phyloP scores from a whole-genome alignment of 2,113 vertebrate species.

The Crotophaga sulcirostris region DNA sequence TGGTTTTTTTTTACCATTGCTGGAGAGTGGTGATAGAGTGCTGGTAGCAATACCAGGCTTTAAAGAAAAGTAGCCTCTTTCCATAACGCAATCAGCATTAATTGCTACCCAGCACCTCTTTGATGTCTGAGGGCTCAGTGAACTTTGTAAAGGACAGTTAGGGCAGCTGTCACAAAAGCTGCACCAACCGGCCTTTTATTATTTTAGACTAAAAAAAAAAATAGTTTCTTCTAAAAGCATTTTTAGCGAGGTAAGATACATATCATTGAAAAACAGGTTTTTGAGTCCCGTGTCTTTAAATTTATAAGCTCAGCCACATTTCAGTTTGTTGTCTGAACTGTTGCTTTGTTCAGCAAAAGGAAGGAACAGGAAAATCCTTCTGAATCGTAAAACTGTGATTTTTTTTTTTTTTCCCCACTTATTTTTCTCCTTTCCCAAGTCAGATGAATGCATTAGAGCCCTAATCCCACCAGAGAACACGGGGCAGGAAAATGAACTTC shows the following conservation, averaged over 20 bases:
- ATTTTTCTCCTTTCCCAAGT: not conserved
- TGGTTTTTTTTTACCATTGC: fast-evolving
- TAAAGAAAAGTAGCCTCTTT: conserved; percentile 32
- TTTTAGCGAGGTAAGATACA: not conserved
- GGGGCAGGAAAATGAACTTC: not conserved
- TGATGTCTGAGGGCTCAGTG: not conserved
- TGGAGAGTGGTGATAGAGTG: not conserved
- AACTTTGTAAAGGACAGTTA: conserved; percentile 19
- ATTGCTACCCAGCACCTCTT: conserved; percentile 10
- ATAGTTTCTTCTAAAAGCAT: not conserved
- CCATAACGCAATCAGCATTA: conserved; percentile 32
- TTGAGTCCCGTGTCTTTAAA: fast-evolving
- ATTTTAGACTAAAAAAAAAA: not conserved
- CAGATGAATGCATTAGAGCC: not conserved
- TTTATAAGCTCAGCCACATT: fast-evolving
- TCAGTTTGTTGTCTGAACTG: not conserved
- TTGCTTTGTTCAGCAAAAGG: fast-evolving
- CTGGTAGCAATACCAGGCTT: not conserved
- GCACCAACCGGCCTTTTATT: not conserved
- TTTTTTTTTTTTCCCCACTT: not conserved
- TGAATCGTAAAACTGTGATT: not conserved
- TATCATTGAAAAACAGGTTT: fast-evolving
- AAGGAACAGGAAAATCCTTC: not conserved
- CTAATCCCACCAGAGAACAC: not conserved
- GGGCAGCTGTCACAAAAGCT: not conserved